phyloP scores from a whole-genome alignment of 2,113 vertebrate genomes.

The Synchiropus splendidus region DNA sequence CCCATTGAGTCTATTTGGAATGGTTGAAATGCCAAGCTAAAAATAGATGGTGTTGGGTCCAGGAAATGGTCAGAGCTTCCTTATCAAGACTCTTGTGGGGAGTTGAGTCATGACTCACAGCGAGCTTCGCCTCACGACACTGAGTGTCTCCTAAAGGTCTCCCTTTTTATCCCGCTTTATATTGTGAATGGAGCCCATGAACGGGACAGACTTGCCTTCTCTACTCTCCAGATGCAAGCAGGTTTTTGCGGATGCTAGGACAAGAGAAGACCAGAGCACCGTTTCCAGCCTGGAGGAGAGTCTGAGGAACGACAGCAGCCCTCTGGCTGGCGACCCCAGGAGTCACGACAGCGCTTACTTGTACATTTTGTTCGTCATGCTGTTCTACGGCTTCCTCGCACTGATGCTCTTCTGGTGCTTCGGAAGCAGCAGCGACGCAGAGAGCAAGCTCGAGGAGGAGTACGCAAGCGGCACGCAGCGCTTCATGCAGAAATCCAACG shows the following conservation, averaged over 20 bases:
- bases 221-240: conserved; percentile 65
- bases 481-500: conserved; percentile 64
- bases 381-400: conserved; percentile 83
- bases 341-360: conserved; percentile 84
- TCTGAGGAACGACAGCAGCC: conserved; percentile 4
- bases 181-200: conserved; percentile 42
- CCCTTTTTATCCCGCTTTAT: neutral
- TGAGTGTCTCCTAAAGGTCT: too few species aligned
- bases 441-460: conserved; percentile 77
- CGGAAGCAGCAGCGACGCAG: conserved; percentile 67
- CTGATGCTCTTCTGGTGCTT: conserved; percentile 76
- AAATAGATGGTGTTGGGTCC: too few species aligned
- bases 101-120: too few species aligned
- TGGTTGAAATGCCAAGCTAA: too few species aligned
- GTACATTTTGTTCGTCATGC: conserved; percentile 84
- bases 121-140: too few species aligned
- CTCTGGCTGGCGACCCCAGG: conserved; percentile 41
- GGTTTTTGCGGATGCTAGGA: conserved; percentile 67
- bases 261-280: conserved; percentile 11
- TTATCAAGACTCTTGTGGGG: too few species aligned
- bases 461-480: conserved; percentile 56
- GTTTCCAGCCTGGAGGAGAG: conserved; percentile 14
- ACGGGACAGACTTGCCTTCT: conserved; percentile 66
- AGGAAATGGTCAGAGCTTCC: too few species aligned
- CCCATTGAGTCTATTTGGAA: too few species aligned